phyloP scores from a whole-genome alignment of 2,113 vertebrate genomes.

The Eulemur rufifrons region DNA sequence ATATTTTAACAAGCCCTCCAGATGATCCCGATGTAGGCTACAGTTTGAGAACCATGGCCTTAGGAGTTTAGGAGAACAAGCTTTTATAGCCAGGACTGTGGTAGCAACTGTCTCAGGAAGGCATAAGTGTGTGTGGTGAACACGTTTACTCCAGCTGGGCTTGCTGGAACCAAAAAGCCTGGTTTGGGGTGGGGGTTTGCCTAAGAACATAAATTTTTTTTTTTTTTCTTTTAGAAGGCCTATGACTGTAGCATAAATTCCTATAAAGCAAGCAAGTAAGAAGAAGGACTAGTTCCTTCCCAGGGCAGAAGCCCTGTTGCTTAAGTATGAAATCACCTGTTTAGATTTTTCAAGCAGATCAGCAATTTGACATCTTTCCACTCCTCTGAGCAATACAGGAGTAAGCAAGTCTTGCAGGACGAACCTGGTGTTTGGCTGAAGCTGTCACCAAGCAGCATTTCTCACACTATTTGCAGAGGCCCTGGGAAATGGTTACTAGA shows the following conservation, averaged over 20 bases:
- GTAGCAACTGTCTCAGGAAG: not conserved
- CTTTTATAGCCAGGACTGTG: not conserved
- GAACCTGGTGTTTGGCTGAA: not conserved
- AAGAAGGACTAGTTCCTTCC: not conserved
- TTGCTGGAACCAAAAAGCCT: not conserved
- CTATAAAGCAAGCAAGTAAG: not conserved
- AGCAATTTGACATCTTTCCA: not conserved
- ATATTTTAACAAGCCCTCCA: not conserved
- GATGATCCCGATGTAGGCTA: not conserved
- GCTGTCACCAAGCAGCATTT: not conserved
- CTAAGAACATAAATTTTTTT: not conserved
- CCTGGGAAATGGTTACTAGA: conserved; percentile 48
- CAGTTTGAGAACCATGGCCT: not conserved
- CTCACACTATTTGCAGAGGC: not conserved
- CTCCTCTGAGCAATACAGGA: not conserved
- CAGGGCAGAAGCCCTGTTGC: not conserved
- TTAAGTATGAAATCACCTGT: not conserved
- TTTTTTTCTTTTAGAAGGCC: not conserved
- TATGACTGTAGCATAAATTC: not conserved
- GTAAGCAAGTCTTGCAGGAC: not conserved
- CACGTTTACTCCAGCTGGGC: not conserved
- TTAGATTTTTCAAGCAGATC: not conserved
- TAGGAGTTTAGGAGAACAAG: not conserved
- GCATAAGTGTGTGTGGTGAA: accelerated
- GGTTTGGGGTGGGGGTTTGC: not conserved